These are phyloP conservation scores for Trematocara nigrifrons DNA, from an alignment of 2,113 vertebrate species.

Conservation along the genomic window DNA sequence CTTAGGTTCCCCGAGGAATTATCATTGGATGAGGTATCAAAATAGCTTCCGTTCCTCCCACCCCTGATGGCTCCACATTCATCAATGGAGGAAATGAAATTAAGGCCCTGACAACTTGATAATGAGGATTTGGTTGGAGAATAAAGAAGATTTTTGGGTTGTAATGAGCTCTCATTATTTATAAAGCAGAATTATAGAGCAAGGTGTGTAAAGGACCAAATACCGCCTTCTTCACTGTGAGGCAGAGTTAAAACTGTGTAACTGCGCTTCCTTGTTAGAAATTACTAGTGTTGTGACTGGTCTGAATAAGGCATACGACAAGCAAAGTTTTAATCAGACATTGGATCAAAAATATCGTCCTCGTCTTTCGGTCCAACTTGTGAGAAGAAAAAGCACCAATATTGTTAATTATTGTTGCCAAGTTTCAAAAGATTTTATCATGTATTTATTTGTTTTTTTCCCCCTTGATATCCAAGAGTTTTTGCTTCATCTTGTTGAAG, in stretches of 20 bases:
- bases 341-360: conserved; percentile 14
- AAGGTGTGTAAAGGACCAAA: conserved; percentile 7
- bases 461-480: conserved; percentile 27
- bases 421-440: conserved; percentile 46
- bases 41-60: conserved; percentile 39
- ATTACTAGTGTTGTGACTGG: not conserved
- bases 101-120: conserved; percentile 53
- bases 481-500: conserved; percentile 34
- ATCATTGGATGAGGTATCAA: conserved; percentile 50
- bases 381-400: conserved; percentile 6
- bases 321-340: conserved; percentile 20
- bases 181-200: conserved; percentile 34
- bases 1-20: conserved; percentile 35
- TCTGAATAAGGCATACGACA: not conserved
- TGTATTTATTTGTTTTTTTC: conserved; percentile 32
- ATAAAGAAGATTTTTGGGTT: conserved; percentile 47
- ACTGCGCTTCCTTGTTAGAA: not conserved
- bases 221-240: not conserved
- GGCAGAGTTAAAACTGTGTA: not conserved
- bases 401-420: conserved; percentile 48
- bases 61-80: conserved; percentile 52
- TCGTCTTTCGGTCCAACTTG: conserved; percentile 3
- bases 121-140: conserved; percentile 53
- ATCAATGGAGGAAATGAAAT: conserved; percentile 64
- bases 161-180: conserved; percentile 48